Percentiles rank a stretch among this genome's conserved stretches.
These are phyloP conservation scores for Ochotona curzoniae DNA, from an alignment of 2,113 vertebrate genomes.

Conservation along the genomic window DNA sequence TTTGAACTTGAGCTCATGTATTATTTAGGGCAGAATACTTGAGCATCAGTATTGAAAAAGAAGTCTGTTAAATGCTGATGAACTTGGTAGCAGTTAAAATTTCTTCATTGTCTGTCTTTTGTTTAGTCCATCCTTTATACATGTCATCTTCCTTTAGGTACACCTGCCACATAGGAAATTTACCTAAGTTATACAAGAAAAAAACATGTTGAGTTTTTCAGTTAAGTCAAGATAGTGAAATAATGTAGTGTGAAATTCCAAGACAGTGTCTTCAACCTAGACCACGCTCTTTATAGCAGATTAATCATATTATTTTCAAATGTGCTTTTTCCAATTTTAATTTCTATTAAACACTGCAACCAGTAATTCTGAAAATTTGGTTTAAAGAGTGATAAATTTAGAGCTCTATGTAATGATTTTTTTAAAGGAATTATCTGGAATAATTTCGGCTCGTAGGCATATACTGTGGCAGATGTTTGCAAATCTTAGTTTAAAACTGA, in stretches of 20 bases:
- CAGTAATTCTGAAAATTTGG: constrained; percentile 71
- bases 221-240: constrained; percentile 38
- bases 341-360: constrained; percentile 63
- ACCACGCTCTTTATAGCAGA: constrained; percentile 2
- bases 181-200: background rate
- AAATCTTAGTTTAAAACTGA: constrained; percentile 90
- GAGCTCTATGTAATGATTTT: constrained; percentile 80
- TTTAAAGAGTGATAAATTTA: constrained; percentile 77
- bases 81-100: background rate
- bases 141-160: constrained; percentile 25
- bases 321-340: constrained; percentile 65
- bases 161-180: constrained; percentile 11
- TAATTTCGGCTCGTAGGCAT: constrained; percentile 83
- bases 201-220: constrained; percentile 10
- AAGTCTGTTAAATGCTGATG: constrained; percentile 60
- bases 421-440: constrained; percentile 83
- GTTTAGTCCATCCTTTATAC: constrained; percentile 47
- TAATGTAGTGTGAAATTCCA: constrained; percentile 32
- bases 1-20: constrained; percentile 70
- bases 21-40: constrained; percentile 69
- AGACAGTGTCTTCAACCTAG: background rate
- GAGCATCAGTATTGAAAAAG: constrained; percentile 69
- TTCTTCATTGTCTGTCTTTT: constrained; percentile 46
- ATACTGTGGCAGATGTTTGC: constrained; percentile 90
- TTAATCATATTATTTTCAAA: constrained; percentile 4